Conservation (phyloP, 2,113 vertebrate species). For the Halcyon malimbica region DNA sequence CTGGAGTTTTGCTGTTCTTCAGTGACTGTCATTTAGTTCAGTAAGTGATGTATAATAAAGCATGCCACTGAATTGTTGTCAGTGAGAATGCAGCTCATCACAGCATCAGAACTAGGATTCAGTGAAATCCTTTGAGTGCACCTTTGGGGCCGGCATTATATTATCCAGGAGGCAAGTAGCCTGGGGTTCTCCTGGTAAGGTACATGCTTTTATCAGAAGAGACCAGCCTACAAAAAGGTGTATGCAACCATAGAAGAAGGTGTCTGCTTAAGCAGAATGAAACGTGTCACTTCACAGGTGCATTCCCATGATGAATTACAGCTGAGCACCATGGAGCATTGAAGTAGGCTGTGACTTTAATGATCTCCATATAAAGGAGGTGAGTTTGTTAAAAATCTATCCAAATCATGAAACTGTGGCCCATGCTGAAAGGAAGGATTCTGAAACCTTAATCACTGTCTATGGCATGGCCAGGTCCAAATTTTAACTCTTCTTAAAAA, state of each 20-base stretch:
- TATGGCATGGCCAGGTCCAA: not conserved
- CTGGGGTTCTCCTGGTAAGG: not conserved
- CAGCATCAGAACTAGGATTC: not conserved
- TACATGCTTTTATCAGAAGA: not conserved
- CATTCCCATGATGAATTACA: not conserved
- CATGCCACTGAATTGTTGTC: not conserved
- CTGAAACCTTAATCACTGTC: not conserved
- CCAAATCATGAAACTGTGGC: not conserved
- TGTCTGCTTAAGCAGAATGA: not conserved
- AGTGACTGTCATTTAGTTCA: not conserved
- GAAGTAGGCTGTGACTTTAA: not conserved
- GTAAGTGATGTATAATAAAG: not conserved
- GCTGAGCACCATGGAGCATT: not conserved
- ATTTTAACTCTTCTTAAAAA: not conserved
- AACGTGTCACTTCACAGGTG: not conserved
- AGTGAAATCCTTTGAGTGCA: not conserved
- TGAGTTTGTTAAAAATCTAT: not conserved
- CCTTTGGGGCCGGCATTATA: not conserved
- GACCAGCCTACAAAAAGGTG: not conserved
- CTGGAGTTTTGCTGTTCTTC: not conserved
- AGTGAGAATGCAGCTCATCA: not conserved
- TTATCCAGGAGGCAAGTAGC: not conserved
- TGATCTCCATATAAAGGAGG: not conserved
- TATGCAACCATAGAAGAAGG: not conserved
- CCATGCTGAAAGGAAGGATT: not conserved